Conservation (phyloP, 2,888 invertebrate genomes). For the Vanessa cardui region DNA sequence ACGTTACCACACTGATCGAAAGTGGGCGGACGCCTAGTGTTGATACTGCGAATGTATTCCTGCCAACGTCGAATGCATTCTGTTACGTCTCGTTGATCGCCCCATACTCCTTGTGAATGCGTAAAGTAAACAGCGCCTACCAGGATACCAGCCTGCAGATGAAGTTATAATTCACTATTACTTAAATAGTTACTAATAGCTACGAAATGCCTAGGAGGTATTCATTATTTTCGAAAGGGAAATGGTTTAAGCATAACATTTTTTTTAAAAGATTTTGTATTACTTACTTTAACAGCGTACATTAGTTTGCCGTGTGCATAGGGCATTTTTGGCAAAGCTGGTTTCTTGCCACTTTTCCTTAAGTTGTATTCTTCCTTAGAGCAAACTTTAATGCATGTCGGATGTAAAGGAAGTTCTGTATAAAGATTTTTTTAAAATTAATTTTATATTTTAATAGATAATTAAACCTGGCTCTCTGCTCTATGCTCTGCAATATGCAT, state of each 20-base stretch:
- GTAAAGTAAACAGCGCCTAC: slow-evolving; percentile 74
- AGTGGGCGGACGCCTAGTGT: slow-evolving; percentile 68
- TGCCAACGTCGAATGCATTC: slow-evolving; percentile 73
- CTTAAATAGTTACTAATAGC: slow-evolving; percentile 53
- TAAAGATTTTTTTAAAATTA: neutral
- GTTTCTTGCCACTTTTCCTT: slow-evolving; percentile 52
- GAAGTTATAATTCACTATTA: slow-evolving; percentile 31
- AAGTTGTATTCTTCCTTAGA: slow-evolving; percentile 66
- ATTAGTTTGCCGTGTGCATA: slow-evolving; percentile 70
- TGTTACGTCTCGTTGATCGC: slow-evolving; percentile 70
- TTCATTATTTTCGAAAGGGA: slow-evolving; percentile 28
- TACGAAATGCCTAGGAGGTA: slow-evolving; percentile 61
- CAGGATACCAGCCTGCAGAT: slow-evolving; percentile 70
- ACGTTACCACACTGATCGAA: slow-evolving; percentile 72
- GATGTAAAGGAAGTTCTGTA: slow-evolving; percentile 64
- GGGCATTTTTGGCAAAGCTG: slow-evolving; percentile 50
- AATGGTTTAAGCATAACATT: neutral
- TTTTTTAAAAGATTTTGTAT: neutral
- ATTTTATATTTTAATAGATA: neutral
- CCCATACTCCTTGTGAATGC: slow-evolving; percentile 77
- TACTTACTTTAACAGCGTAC: slow-evolving; percentile 72
- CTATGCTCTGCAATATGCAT: too few species aligned
- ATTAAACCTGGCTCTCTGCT: neutral
- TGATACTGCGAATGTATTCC: slow-evolving; percentile 70
- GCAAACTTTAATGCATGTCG: slow-evolving; percentile 74